Evolutionary conservation across 2,113 vertebrate species (phyloP).

Genomic region (Naja naja): DNA sequence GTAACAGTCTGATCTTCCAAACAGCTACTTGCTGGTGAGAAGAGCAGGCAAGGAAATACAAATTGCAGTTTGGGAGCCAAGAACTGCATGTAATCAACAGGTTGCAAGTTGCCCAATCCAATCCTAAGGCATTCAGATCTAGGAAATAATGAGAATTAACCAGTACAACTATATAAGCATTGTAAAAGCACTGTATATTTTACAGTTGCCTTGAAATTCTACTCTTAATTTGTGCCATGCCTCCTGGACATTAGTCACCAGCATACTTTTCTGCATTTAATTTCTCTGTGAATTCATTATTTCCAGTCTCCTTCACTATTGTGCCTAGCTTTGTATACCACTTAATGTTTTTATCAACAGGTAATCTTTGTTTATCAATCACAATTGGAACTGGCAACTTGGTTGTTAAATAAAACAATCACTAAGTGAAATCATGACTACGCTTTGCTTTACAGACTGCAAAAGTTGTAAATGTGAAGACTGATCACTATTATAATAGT

Average conservation of each 20-base stretch:
- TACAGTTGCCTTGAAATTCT: background rate
- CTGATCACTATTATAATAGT: background rate
- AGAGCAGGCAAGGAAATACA: background rate
- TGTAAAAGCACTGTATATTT: background rate
- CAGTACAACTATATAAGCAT: background rate
- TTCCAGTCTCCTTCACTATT: background rate
- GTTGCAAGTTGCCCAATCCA: background rate
- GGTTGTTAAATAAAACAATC: background rate
- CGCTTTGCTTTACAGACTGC: background rate
- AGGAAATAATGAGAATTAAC: background rate
- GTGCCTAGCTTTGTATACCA: too few species aligned
- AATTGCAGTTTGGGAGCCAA: background rate
- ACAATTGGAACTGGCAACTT: background rate
- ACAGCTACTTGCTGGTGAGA: background rate
- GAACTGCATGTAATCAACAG: background rate
- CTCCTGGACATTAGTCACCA: background rate
- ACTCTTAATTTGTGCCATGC: background rate
- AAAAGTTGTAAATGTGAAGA: background rate
- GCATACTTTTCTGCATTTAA: background rate
- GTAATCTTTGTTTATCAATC: background rate
- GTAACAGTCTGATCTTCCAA: background rate
- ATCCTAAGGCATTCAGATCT: background rate
- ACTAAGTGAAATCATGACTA: background rate
- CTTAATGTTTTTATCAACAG: too few species aligned
- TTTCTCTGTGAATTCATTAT: background rate